Conservation (phyloP, 2,797 vertebrate species). For the Manis javanica region DNA sequence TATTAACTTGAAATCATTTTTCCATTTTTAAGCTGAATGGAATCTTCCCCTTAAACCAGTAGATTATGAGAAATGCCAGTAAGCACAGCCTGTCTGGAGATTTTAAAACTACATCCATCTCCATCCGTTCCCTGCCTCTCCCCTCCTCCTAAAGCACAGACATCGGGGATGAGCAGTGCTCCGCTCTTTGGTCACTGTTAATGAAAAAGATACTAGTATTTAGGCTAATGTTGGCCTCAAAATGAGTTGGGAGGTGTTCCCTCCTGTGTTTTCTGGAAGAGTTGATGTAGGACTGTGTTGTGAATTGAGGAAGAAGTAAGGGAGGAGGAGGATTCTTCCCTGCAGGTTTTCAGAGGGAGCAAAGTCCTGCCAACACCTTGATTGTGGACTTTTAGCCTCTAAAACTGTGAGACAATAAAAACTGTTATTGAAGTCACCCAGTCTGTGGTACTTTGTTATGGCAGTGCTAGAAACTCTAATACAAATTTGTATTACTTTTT, state of each 20-base stretch:
- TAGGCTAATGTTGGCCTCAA: background rate
- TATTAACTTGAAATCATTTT: slow-evolving; percentile 53
- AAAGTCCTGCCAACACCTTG: background rate
- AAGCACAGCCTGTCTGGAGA: background rate
- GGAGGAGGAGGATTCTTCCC: background rate
- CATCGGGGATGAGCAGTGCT: background rate
- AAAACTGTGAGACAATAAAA: background rate
- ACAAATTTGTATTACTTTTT: background rate
- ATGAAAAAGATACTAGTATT: slow-evolving; percentile 29
- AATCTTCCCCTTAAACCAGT: background rate
- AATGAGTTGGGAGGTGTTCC: background rate
- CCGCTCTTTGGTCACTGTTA: background rate
- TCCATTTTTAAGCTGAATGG: slow-evolving; percentile 30
- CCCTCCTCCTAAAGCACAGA: background rate
- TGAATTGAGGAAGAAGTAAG: background rate
- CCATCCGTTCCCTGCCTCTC: background rate
- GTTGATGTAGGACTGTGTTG: background rate
- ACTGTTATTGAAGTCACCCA: background rate
- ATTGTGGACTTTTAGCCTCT: background rate
- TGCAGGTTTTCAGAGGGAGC: background rate
- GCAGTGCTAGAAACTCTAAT: background rate
- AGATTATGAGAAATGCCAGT: background rate
- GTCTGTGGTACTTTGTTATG: background rate
- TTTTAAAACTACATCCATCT: background rate
- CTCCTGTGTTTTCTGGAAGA: background rate